Evolutionary conservation across 2,797 vertebrate genomes (phyloP), one percentile per base, ranked within the genome.

Genomic region (Stomatorhinus walkeri): DNA sequence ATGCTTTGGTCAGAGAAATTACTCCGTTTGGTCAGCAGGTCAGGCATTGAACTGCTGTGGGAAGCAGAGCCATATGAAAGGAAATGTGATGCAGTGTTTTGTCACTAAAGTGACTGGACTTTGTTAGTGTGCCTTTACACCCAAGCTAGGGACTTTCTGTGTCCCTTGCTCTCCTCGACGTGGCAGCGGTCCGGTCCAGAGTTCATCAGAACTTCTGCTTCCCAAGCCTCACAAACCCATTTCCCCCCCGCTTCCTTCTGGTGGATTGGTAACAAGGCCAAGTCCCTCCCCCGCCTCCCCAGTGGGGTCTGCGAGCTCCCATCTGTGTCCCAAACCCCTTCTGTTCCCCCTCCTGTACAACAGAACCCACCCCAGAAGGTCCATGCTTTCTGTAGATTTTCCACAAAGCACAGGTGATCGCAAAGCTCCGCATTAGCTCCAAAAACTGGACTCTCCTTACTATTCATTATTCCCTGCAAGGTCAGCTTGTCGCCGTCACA

Each of bases 181-280:
- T 19, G 84, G 84, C 10, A 85, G 28, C 24, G 10, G 49, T 85
- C 24, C 9, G 12, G 48, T 48, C 83, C 24, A 54, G 48, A 32
- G 84, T 51, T 85, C 48, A 51, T 85, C 48, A 28, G 48, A 54
- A 85, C 83, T 85, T 85, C 22, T 54, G 84, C 76, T 81, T 81
- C 36, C 8, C 22, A 85, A 85, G 28, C 84, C 48, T 85, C 48
- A 54, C 48, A 85, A 85, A 54, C 36, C 76, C 19, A 79, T 40
- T 43, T 46, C 16, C 40, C 19, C 49, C 48, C 12, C 22, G 12
- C 24, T 85, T 85, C 84, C 51, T 54, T 85, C 84, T 85, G 48
- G 46, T 49, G 24, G 48, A 7, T 85, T 85, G 48, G 48, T 22
- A 54, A 54, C 24, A 14, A 48, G 9, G 84, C 84, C 84, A 85